Percentiles rank a stretch among this genome's conserved stretches.
Evolutionary conservation across 2,888 invertebrate genomes (phyloP).

Genomic region (Bombylius major): DNA sequence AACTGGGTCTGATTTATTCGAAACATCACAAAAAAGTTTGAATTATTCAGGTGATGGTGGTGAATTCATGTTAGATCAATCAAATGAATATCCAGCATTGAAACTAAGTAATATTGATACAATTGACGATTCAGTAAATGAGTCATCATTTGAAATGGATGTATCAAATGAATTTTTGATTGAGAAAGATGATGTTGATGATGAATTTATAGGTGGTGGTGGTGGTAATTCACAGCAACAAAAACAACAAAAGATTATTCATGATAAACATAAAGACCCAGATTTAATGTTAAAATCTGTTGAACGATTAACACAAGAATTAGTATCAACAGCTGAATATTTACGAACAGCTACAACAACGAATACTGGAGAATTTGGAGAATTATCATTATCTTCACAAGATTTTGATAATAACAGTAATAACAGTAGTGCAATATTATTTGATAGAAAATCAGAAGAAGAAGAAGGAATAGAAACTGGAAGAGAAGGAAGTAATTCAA

Average conservation of each 20-base stretch:
- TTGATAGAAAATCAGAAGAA: constrained; percentile 8
- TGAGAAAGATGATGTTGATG: constrained; percentile 28
- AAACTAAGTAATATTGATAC: constrained; percentile 30
- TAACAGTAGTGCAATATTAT: constrained; percentile 8
- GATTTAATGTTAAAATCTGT: constrained; percentile 56
- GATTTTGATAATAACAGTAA: constrained; percentile 13
- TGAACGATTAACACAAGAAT: constrained; percentile 49
- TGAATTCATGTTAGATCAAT: constrained; percentile 19
- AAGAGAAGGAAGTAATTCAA: neutral
- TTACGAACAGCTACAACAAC: constrained; percentile 35
- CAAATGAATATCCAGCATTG: constrained; percentile 39
- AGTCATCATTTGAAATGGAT: constrained; percentile 37
- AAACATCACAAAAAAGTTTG: constrained; percentile 18
- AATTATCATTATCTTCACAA: neutral
- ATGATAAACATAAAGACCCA: constrained; percentile 44
- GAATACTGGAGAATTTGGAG: constrained; percentile 6
- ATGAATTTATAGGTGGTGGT: constrained; percentile 21
- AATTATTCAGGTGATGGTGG: constrained; percentile 23
- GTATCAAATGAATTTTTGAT: constrained; percentile 38
- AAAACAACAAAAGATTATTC: neutral
- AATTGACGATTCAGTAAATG: constrained; percentile 33
- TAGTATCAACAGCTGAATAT: constrained; percentile 52
- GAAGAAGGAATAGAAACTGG: neutral
- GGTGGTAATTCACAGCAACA: constrained; percentile 13
- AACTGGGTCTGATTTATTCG: constrained; percentile 18